phyloP scores from a whole-genome alignment of 2,888 invertebrate species.

The Eilema caniola region DNA sequence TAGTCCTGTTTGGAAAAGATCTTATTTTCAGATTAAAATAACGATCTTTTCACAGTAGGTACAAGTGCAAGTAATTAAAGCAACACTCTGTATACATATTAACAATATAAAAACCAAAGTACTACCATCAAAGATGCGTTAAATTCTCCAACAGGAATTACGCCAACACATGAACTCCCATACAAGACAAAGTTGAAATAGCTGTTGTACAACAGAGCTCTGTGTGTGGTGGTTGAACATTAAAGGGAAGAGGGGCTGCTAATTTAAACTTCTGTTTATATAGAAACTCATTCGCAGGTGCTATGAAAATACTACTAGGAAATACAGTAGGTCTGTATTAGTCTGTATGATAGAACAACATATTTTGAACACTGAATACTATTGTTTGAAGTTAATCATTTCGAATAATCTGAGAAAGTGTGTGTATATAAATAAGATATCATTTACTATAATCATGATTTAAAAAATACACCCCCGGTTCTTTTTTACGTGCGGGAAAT shows the following conservation, averaged over 20 bases:
- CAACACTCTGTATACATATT: neutral
- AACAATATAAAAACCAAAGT: neutral
- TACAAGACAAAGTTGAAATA: conserved; percentile 12
- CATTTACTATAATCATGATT: no score
- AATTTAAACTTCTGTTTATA: conserved; percentile 43
- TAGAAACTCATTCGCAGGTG: conserved; percentile 1
- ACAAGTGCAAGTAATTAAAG: neutral
- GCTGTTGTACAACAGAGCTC: neutral
- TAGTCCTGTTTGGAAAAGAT: no score
- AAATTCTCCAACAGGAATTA: conserved; percentile 4
- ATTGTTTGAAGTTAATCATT: neutral
- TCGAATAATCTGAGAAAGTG: neutral
- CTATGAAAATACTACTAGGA: conserved; percentile 6
- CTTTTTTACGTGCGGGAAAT: no score
- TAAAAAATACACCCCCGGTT: no score
- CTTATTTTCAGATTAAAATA: no score
- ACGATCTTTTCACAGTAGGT: neutral
- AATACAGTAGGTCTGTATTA: neutral
- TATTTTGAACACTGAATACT: neutral
- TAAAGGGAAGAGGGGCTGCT: conserved; percentile 21
- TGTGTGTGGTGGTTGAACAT: neutral
- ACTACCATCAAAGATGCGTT: neutral
- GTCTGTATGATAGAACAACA: neutral
- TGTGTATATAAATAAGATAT: no score
- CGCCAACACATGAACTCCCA: neutral